Base-by-base conservation (phyloP, 2,797 vertebrate species). In the Chromis chromis region DNA sequence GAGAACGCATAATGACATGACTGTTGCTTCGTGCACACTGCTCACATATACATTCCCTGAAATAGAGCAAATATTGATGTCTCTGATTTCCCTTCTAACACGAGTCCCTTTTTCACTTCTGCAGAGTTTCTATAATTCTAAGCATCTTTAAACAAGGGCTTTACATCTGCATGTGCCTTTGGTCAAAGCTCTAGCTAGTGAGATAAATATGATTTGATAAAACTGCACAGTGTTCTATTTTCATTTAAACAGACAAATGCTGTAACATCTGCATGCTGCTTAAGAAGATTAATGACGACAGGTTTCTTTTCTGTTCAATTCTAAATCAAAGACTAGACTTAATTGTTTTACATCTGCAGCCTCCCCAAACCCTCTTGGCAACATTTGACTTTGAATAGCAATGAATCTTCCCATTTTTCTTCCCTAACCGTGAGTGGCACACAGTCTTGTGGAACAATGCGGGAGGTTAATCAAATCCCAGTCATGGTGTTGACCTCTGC, bases 401-500 rank as follows among this genome's bases (percentile, higher is more conserved):
- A 86, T 82, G 75, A 89, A 85, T 86, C 78, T 81, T 75, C 74
- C 62, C 54, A 49, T 78, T 87, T 89, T 71, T 64, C 78, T 78
- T 58, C 53, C 46, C 74, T 65, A 54, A 71, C 46, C 65, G 67
- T 82, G 88, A 91, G 69, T 81, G 86, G 82, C 86, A 90, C 75
- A 69, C 77, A 75, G 83, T 70, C 67, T 72, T 11, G 46, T 24
- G 49, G 80, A 90, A 92, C 86, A 91, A 92, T 86, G 79, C 66
- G 2, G 78, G 85, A 65, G 86, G 91, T 93, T 92, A 92, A 93
- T 93, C 86, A 92, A 92, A 91, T 84, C 83, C 78, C 86, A 85
- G 89, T 89, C 89, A 90, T 84, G 91, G 91, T 88, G 83, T 90
- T 89, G 88, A 91, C 89, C 88, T 83, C 53, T 73, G 71, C 74